phyloP scores from a whole-genome alignment of 2,888 invertebrate species.

The Patella caerulea region DNA sequence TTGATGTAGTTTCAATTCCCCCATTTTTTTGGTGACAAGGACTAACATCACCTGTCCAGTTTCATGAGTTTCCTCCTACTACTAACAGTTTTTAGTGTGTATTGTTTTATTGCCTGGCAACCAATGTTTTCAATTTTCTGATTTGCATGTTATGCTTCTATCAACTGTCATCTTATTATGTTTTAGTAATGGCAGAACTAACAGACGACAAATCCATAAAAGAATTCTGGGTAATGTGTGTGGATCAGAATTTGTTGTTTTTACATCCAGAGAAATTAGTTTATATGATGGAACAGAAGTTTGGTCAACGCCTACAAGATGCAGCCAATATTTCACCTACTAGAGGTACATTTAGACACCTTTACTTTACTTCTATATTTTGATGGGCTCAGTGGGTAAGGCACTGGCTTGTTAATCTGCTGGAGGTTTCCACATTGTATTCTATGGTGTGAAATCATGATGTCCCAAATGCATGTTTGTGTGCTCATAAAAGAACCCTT shows the following conservation, averaged over 20 bases:
- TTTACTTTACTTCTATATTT: neutral
- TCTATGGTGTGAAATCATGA: neutral
- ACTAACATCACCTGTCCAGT: neutral
- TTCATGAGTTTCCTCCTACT: neutral
- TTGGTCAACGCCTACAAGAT: slow-evolving; percentile 54
- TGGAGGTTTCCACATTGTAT: neutral
- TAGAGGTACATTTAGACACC: slow-evolving; percentile 47
- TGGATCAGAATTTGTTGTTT: slow-evolving; percentile 61
- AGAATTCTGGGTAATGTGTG: slow-evolving; percentile 69
- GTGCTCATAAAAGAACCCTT: too few relatives aligned
- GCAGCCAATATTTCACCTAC: slow-evolving; percentile 54
- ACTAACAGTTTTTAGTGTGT: neutral
- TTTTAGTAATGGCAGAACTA: slow-evolving; percentile 63
- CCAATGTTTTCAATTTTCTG: too few relatives aligned
- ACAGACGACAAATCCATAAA: slow-evolving; percentile 60
- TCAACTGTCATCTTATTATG: neutral
- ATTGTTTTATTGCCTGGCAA: too few relatives aligned
- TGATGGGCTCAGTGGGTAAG: too few relatives aligned
- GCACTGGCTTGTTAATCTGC: neutral
- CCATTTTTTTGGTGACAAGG: neutral
- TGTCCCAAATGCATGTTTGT: neutral
- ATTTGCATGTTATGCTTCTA: neutral
- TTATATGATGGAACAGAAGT: slow-evolving; percentile 60
- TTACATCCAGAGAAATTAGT: slow-evolving; percentile 62
- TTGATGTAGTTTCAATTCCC: neutral